Conservation (phyloP, 2,888 invertebrate species). For the Pheosia tremula region DNA sequence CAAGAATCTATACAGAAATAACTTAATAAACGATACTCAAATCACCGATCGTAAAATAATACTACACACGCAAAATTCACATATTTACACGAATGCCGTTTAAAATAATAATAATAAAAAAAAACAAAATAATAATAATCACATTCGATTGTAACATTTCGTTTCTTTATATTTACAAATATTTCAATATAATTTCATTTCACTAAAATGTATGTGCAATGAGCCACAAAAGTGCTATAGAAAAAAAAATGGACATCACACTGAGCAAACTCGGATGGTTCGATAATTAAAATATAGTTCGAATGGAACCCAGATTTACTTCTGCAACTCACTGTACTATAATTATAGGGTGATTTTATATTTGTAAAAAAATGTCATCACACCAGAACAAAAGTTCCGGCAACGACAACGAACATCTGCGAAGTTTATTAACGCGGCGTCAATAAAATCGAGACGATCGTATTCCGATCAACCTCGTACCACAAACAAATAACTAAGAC, state of each 20-base stretch:
- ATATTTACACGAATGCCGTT: slow-evolving; percentile 69
- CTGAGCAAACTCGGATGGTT: slow-evolving; percentile 15
- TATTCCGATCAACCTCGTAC: slow-evolving; percentile 47
- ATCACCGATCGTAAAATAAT: slow-evolving; percentile 62
- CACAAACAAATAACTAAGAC: slow-evolving; percentile 42
- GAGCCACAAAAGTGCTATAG: slow-evolving; percentile 17
- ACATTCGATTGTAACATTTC: slow-evolving; percentile 55
- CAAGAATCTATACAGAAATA: slow-evolving; percentile 70
- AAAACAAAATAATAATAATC: slow-evolving; percentile 65
- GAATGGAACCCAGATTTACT: slow-evolving; percentile 9
- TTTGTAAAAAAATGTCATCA: not conserved
- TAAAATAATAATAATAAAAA: slow-evolving; percentile 62
- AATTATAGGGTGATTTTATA: not conserved
- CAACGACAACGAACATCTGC: slow-evolving; percentile 44
- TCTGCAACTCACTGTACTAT: slow-evolving; percentile 22
- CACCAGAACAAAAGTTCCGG: slow-evolving; percentile 21
- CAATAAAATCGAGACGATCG: slow-evolving; percentile 61
- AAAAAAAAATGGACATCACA: not conserved
- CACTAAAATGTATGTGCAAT: slow-evolving; percentile 31
- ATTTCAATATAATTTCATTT: slow-evolving; percentile 43
- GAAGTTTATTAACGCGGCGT: slow-evolving; percentile 48
- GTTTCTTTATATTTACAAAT: slow-evolving; percentile 71
- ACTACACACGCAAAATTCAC: slow-evolving; percentile 71
- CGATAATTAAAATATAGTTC: not conserved
- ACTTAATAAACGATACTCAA: slow-evolving; percentile 62